A percentile compares a stretch with the other conserved stretches of the same genome.
These are phyloP conservation scores for Sebastes miniatus DNA, from an alignment of 2,797 vertebrate genomes.

Conservation along the genomic window DNA sequence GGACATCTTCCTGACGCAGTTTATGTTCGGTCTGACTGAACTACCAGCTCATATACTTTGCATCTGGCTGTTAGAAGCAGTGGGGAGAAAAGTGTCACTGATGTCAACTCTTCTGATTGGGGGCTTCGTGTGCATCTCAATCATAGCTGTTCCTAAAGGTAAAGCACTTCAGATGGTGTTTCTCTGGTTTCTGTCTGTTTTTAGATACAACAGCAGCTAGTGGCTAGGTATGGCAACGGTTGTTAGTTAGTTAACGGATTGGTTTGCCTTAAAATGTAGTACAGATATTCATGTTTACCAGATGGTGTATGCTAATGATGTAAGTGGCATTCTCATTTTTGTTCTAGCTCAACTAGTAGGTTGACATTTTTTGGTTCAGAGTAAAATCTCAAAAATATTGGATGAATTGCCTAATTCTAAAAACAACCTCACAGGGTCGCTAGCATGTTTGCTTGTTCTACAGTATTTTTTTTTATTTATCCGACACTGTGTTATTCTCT, in stretches of 20 bases:
- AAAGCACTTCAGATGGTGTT: background rate
- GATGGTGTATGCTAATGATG: background rate
- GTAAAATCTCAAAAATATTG: background rate
- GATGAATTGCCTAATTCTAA: background rate
- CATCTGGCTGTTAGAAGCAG: constrained; percentile 78
- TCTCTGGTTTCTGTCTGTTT: background rate
- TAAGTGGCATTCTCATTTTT: too few species aligned
- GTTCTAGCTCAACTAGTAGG: background rate
- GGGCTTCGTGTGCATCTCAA: constrained; percentile 77
- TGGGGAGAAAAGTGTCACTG: constrained; percentile 81
- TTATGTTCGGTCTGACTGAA: constrained; percentile 85
- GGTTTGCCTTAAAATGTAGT: too few species aligned
- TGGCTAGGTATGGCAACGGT: too few species aligned
- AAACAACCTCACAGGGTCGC: background rate
- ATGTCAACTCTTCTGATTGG: constrained; percentile 74
- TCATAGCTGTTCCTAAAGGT: constrained; percentile 83
- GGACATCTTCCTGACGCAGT: constrained; percentile 87
- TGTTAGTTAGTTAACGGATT: background rate
- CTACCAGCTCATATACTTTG: constrained; percentile 81
- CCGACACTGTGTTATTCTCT: background rate
- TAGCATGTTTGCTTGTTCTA: too few species aligned
- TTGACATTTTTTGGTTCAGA: background rate
- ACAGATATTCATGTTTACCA: background rate
- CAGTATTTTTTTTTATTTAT: background rate
- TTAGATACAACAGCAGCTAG: too few species aligned